Conservation (phyloP, 2,113 vertebrate species). For the Callithrix jacchus region DNA sequence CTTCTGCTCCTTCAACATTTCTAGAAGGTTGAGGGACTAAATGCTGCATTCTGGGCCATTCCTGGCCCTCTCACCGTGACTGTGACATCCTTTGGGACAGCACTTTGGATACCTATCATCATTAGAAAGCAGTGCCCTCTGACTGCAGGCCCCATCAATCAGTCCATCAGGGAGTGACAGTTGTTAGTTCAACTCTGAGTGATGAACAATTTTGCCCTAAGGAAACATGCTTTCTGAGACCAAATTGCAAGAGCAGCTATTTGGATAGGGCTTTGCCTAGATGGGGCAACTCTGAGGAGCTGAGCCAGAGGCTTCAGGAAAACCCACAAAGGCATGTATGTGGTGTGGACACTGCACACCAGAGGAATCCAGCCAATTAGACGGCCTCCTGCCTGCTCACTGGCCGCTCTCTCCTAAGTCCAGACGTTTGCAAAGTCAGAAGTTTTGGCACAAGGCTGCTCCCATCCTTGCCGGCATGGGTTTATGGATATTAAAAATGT, state of each 20-base stretch:
- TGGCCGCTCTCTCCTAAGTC: background rate
- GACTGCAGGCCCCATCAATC: background rate
- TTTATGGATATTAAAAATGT: slow-evolving; percentile 75
- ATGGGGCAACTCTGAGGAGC: background rate
- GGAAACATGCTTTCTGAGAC: background rate
- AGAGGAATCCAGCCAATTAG: slow-evolving; percentile 42
- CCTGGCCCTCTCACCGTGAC: background rate
- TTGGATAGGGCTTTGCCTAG: background rate
- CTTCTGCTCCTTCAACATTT: slow-evolving; percentile 9
- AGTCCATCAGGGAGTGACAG: background rate
- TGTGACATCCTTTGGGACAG: background rate
- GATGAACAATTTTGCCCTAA: background rate
- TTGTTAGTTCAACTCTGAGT: background rate
- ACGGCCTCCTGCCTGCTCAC: background rate
- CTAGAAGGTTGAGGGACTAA: background rate
- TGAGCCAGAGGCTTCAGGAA: background rate
- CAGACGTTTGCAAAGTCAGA: slow-evolving; percentile 51
- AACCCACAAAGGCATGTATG: background rate
- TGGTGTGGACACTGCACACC: background rate
- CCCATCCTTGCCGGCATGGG: slow-evolving; percentile 29
- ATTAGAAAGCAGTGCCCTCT: background rate
- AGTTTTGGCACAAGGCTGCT: slow-evolving; percentile 49
- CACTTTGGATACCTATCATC: background rate
- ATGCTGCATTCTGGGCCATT: slow-evolving; percentile 6
- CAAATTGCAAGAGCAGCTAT: background rate